Base-by-base conservation (phyloP, 2,113 vertebrate species). In the Megaceryle maxima region DNA sequence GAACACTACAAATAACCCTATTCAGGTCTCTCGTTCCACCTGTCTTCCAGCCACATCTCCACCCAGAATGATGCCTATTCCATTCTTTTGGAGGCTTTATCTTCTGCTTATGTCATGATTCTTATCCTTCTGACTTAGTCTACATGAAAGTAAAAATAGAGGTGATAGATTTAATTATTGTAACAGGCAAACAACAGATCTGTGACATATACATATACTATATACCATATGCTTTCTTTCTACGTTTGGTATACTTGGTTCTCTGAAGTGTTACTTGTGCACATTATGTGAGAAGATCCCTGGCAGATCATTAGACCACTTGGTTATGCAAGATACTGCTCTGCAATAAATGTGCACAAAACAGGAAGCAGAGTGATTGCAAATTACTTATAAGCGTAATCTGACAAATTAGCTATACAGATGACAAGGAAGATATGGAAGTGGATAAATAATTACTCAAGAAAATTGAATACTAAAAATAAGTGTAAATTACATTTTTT, bases 371-470 rank as follows among this genome's bases (percentile, higher is more conserved):
- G 29, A 66, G 37, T 91, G 91, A 97, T 94, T 96, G 84, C 91
- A 95, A 97, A 93, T 95, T 94, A 94, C 87, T 96, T 90, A 64
- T 4, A 22, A 95, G 73, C 78, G 78, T 92, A 95, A 93, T 96
- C 90, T 96, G 70, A 57, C 76, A 97, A 80, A 97, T 95, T 91
- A 97, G 76, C 79, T 77, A 92, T 70, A 87, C 59, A 94, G 56
- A 64, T 95, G 95, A 88, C 83, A 96, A 96, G 94, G 57, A 96
- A 94, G 84, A 96, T 87, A 73, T 62, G 87, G 72, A 97, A 97
- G 31, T 88, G 20, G 46, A 83, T 95, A 95, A 97, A 96, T 46
- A 97, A 90, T 87, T 94, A 94, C 86, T 92, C 19, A 2, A 82
- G 50, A 77, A 94, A 83, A 75, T 39, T 88, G 50, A 91, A 93